phyloP scores from a whole-genome alignment of 2,113 vertebrate genomes.

The Oncorhynchus kisutch region DNA sequence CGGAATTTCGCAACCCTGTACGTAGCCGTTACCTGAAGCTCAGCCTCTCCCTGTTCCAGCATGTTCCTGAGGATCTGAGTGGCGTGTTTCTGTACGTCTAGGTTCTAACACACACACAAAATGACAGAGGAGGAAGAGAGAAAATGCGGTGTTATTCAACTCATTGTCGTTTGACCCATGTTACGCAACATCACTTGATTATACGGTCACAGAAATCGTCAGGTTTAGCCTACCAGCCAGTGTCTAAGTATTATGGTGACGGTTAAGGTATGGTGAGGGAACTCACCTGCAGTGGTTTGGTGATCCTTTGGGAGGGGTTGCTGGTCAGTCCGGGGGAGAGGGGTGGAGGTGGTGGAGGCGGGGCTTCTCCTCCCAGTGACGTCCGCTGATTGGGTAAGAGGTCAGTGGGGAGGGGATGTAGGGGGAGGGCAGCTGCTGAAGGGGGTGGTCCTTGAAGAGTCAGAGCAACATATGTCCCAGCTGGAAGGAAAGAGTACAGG shows the following conservation, averaged over 20 bases:
- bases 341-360: conserved; percentile 60
- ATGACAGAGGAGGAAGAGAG: not conserved
- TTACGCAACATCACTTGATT: not conserved
- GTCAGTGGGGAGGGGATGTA: conserved; percentile 68
- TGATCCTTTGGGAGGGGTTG: conserved; percentile 81
- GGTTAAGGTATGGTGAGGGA: not conserved
- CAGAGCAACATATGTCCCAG: conserved; percentile 86
- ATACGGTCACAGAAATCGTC: no score
- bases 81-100: conserved; percentile 88
- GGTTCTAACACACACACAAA: conserved; percentile 70
- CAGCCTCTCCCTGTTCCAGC: conserved; percentile 89
- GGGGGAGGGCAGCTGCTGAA: conserved; percentile 54
- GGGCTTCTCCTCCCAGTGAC: conserved; percentile 54
- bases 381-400: conserved; percentile 62
- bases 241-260: not conserved
- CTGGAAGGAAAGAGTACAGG: conserved; percentile 47
- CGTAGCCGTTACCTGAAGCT: conserved; percentile 80
- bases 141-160: no score
- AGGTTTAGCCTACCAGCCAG: not conserved
- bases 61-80: conserved; percentile 90
- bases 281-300: conserved; percentile 84
- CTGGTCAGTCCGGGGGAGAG: conserved; percentile 74
- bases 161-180: not conserved
- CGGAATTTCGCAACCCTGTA: not conserved
- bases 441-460: conserved; percentile 87